phyloP scores from a whole-genome alignment of 2,797 vertebrate species.

The Etheostoma nigrum region DNA sequence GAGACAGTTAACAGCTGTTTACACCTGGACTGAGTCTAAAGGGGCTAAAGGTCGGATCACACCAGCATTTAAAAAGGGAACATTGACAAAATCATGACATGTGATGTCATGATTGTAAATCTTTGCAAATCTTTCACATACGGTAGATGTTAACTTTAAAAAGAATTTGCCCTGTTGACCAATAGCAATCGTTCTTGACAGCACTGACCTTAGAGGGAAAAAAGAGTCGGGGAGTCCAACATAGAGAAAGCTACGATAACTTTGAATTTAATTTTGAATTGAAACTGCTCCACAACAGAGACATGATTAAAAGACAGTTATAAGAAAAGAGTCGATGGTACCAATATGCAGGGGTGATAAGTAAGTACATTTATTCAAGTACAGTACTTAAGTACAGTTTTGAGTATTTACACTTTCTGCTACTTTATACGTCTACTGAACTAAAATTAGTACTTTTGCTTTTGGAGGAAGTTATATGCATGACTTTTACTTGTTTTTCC shows the following conservation, averaged over 20 bases:
- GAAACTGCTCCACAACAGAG: too few relatives aligned
- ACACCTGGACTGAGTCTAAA: neutral
- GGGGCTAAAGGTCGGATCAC: neutral
- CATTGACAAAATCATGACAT: neutral
- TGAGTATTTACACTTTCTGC: too few relatives aligned
- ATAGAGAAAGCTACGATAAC: neutral
- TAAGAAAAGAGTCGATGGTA: too few relatives aligned
- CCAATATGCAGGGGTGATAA: too few relatives aligned
- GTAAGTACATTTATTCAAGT: too few relatives aligned
- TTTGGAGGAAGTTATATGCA: too few relatives aligned
- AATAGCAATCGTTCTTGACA: neutral
- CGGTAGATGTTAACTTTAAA: neutral
- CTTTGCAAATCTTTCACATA: neutral
- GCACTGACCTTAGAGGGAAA: neutral
- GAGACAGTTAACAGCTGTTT: conserved; percentile 22
- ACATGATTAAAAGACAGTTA: too few relatives aligned
- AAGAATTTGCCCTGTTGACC: neutral
- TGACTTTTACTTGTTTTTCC: too few relatives aligned
- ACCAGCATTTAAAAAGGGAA: neutral
- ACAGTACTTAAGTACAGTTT: too few relatives aligned
- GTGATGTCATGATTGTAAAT: neutral
- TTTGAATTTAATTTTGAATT: neutral
- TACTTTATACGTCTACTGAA: too few relatives aligned
- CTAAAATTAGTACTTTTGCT: too few relatives aligned
- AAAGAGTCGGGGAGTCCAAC: neutral